Percentiles rank a stretch among this genome's conserved stretches.
phyloP scores from a whole-genome alignment of 2,113 vertebrate species.

The Clupea harengus region DNA sequence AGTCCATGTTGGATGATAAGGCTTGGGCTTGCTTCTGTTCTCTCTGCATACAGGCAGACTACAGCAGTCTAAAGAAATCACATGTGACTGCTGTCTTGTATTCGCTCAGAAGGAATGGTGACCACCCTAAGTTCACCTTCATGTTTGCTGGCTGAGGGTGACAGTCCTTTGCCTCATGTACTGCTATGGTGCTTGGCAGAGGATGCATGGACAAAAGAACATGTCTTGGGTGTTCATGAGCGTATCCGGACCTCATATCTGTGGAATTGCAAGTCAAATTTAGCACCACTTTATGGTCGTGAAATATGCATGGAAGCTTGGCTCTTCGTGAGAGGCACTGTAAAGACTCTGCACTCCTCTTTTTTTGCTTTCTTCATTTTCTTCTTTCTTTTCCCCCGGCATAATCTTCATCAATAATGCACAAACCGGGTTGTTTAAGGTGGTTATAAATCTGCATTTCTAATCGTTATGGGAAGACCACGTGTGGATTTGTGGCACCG shows the following conservation, averaged over 20 bases:
- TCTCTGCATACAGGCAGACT: constrained; percentile 24
- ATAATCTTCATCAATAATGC: constrained; percentile 39
- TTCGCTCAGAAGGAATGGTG: neutral
- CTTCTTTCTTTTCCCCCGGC: neutral
- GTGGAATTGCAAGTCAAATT: constrained; percentile 18
- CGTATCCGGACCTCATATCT: neutral
- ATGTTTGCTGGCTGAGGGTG: neutral
- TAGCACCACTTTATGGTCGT: constrained; percentile 29
- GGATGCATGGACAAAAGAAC: neutral
- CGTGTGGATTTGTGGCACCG: neutral
- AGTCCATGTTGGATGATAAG: neutral
- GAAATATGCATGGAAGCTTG: constrained; percentile 32
- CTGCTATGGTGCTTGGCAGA: neutral
- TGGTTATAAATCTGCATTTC: constrained; percentile 27
- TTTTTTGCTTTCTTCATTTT: constrained; percentile 3
- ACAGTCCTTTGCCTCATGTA: neutral
- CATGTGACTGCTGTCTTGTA: neutral
- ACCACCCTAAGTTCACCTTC: neutral
- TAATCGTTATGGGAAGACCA: neutral
- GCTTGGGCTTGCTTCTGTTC: constrained; percentile 14
- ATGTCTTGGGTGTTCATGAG: neutral
- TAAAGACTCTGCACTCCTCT: constrained; percentile 24
- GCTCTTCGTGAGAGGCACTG: constrained; percentile 21
- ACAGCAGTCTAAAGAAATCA: neutral
- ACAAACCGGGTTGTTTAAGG: constrained; percentile 4